These are phyloP conservation scores for Nomada goodeniana DNA, from an alignment of 2,888 invertebrate species.

Conservation along the genomic window DNA sequence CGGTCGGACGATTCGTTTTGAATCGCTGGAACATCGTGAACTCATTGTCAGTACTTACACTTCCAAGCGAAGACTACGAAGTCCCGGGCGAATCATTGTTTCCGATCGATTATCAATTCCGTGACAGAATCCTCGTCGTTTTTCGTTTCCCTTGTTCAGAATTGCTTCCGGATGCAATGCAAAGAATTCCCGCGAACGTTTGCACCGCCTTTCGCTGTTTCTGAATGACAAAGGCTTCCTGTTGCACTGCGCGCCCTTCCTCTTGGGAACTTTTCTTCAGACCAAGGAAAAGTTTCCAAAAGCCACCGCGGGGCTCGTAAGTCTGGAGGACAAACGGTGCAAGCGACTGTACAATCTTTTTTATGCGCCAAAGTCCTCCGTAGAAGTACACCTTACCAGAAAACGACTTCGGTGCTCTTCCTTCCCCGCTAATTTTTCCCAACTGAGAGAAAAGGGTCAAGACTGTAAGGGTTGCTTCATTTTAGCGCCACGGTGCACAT, in stretches of 20 bases:
- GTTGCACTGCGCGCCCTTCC: background rate
- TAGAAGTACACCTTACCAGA: too few relatives aligned
- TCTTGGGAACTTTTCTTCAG: background rate
- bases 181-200: background rate
- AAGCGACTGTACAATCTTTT: too few relatives aligned
- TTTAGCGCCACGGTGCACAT: conserved; percentile 96
- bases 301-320: background rate
- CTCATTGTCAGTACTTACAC: background rate
- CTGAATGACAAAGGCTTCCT: background rate
- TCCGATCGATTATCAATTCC: too few relatives aligned
- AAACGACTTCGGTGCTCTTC: background rate
- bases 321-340: too few relatives aligned
- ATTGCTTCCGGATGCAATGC: too few relatives aligned
- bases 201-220: background rate
- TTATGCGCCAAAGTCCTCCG: too few relatives aligned
- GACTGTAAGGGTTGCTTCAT: conserved; percentile 5
- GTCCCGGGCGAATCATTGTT: too few relatives aligned
- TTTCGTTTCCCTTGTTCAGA: background rate
- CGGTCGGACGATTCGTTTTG: background rate
- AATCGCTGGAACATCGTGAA: background rate
- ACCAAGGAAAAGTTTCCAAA: background rate
- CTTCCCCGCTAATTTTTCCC: background rate
- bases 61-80: too few relatives aligned
- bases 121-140: too few relatives aligned
- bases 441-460: background rate